A percentile compares a stretch with the other conserved stretches of the same genome.
These are phyloP conservation scores for Iselma pallidipennis DNA, from an alignment of 2,888 invertebrate species.

Conservation along the genomic window DNA sequence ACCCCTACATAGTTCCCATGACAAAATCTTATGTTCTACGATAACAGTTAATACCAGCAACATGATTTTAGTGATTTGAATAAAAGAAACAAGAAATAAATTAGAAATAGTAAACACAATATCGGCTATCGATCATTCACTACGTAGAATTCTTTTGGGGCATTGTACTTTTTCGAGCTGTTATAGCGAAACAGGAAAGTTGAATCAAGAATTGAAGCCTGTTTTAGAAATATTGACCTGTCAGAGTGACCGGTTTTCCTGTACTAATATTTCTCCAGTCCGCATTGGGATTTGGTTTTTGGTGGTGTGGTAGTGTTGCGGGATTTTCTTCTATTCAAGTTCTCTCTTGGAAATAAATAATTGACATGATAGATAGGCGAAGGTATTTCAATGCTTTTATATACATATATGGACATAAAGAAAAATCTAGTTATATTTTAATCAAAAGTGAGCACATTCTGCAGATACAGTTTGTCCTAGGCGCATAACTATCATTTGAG, in stretches of 20 bases:
- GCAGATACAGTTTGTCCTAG: neutral
- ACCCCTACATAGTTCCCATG: neutral
- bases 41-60: neutral
- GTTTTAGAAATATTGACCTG: constrained; percentile 9
- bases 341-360: neutral
- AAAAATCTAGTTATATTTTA: too few relatives aligned
- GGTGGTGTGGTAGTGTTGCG: neutral
- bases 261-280: neutral
- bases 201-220: constrained; percentile 3
- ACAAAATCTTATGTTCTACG: neutral
- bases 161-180: neutral
- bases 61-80: too few relatives aligned
- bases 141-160: neutral
- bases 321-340: neutral
- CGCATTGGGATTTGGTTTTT: neutral
- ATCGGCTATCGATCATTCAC: neutral
- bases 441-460: neutral
- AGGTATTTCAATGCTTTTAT: too few relatives aligned
- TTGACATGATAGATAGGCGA: neutral
- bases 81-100: too few relatives aligned
- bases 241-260: neutral
- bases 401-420: too few relatives aligned
- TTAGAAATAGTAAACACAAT: too few relatives aligned
- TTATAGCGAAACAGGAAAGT: neutral
- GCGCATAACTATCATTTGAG: neutral